Evolutionary conservation across 2,888 invertebrate species (phyloP).

Genomic region (Scaptodrosophila latifasciaeformis): DNA sequence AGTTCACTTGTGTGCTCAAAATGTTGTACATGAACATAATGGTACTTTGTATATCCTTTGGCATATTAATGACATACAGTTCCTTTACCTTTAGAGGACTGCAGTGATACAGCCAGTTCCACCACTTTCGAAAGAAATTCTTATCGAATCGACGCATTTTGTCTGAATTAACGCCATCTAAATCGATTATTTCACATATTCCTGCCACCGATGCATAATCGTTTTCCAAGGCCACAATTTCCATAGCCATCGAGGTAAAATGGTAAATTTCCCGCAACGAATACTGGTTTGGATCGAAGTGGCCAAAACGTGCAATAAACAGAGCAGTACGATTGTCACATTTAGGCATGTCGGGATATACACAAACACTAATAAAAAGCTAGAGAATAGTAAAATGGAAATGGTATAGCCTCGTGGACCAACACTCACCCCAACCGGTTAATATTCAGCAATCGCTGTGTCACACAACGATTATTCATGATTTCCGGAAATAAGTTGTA

Average conservation of each 20-base stretch:
- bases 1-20: constrained; percentile 45
- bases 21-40: constrained; percentile 50
- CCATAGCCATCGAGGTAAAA: constrained; percentile 63
- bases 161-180: constrained; percentile 52
- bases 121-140: constrained; percentile 59
- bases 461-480: constrained; percentile 54
- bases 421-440: constrained; percentile 65
- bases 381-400: neutral
- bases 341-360: constrained; percentile 63
- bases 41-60: constrained; percentile 56
- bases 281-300: constrained; percentile 56
- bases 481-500: constrained; percentile 64
- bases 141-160: constrained; percentile 52
- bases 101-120: constrained; percentile 58
- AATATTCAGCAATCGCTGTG: constrained; percentile 54
- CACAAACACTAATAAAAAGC: constrained; percentile 38
- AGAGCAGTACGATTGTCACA: constrained; percentile 57
- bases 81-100: constrained; percentile 57
- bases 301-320: constrained; percentile 59
- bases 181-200: constrained; percentile 60
- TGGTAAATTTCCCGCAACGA: constrained; percentile 60
- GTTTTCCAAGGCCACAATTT: constrained; percentile 64
- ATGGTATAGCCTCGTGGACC: neutral
- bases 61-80: constrained; percentile 60
- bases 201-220: constrained; percentile 66